phyloP scores from a whole-genome alignment of 2,113 vertebrate species.

The Periophthalmus modestus region DNA sequence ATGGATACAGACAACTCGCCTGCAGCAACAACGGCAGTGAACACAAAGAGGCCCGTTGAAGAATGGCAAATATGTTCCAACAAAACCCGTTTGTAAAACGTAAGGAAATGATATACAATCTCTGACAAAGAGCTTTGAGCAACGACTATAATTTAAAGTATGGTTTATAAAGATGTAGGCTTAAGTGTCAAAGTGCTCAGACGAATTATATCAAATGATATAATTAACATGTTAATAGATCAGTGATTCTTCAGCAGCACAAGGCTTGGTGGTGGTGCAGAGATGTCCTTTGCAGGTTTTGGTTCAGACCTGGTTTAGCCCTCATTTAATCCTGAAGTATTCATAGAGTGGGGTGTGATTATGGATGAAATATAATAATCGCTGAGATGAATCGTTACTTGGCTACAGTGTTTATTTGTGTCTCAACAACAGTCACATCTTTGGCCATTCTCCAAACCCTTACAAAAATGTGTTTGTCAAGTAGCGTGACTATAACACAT shows the following conservation, averaged over 20 bases:
- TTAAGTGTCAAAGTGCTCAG: background rate
- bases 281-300: background rate
- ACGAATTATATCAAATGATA: background rate
- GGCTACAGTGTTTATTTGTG: background rate
- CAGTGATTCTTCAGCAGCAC: background rate
- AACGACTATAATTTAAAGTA: background rate
- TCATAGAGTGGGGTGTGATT: background rate
- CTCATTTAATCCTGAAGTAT: no score
- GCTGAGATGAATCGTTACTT: background rate
- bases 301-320: background rate
- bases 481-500: background rate
- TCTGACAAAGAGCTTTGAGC: background rate
- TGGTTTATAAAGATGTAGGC: background rate
- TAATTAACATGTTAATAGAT: background rate
- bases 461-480: background rate
- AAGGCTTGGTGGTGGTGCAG: background rate
- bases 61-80: constrained; percentile 4
- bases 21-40: background rate
- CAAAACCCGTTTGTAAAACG: background rate
- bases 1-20: background rate
- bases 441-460: background rate
- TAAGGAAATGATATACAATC: background rate
- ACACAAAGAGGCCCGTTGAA: background rate
- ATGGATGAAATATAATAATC: background rate
- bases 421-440: background rate